Evolutionary conservation across 2,113 vertebrate species (phyloP).

Genomic region (Phylloscopus trochiloides): DNA sequence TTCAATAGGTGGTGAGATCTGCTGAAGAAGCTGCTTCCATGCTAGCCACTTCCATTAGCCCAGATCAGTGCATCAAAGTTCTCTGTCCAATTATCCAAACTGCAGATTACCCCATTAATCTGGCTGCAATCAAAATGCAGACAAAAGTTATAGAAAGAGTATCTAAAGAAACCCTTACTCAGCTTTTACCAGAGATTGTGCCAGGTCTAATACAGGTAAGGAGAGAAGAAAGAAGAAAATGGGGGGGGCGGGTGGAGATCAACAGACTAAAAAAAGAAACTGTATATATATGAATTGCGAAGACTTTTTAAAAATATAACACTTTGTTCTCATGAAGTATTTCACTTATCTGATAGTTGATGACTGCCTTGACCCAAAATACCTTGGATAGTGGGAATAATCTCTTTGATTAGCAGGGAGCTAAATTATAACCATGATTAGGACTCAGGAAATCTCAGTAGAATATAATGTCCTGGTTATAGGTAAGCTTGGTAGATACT

Average conservation of each 20-base stretch:
- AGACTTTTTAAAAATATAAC: neutral
- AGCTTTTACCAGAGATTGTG: constrained; percentile 91
- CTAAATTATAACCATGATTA: neutral
- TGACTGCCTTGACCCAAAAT: neutral
- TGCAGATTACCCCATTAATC: constrained; percentile 93
- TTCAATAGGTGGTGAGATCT: constrained; percentile 87
- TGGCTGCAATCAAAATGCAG: constrained; percentile 98
- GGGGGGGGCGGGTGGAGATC: fast-evolving
- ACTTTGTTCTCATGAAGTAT: neutral
- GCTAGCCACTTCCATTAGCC: constrained; percentile 90
- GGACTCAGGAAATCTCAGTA: neutral
- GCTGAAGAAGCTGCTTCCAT: constrained; percentile 93
- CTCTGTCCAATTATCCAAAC: constrained; percentile 96
- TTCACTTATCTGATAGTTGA: neutral
- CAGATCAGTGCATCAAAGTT: constrained; percentile 96
- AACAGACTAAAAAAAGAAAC: too few species aligned
- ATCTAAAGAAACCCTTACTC: constrained; percentile 84
- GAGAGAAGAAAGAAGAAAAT: neutral
- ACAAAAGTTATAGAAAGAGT: constrained; percentile 92
- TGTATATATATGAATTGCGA: neutral
- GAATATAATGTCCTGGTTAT: neutral
- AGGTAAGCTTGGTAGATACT: neutral
- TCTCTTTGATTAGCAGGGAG: neutral
- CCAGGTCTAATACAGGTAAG: constrained; percentile 90
- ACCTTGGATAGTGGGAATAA: neutral